phyloP scores from a whole-genome alignment of 53 echinoderm and acorn worm species.

The Mesocentrotus franciscanus region DNA sequence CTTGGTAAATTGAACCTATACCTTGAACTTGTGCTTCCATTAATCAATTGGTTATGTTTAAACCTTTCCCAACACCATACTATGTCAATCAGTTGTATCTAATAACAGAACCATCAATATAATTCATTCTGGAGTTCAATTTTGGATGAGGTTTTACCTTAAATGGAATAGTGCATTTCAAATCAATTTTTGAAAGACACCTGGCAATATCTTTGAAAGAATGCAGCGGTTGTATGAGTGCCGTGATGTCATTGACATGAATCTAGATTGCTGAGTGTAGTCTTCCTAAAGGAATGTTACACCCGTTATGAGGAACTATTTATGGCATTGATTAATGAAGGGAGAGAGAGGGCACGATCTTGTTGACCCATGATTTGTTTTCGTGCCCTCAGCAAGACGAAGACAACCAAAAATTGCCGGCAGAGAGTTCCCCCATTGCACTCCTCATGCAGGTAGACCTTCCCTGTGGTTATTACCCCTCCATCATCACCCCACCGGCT shows the following conservation, averaged over 20 bases:
- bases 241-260: slow-evolving; percentile 24
- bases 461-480: slow-evolving; percentile 48
- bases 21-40: neutral
- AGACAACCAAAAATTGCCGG: neutral
- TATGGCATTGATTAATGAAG: slow-evolving; percentile 54
- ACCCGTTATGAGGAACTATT: slow-evolving; percentile 38
- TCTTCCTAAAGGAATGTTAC: slow-evolving; percentile 1
- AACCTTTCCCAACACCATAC: neutral
- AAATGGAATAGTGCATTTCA: neutral
- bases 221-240: neutral
- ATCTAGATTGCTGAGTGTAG: neutral
- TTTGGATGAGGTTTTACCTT: neutral
- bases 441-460: neutral
- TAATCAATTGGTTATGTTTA: neutral
- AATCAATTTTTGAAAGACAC: slow-evolving; percentile 15
- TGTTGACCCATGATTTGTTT: slow-evolving; percentile 51
- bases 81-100: neutral
- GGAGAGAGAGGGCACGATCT: slow-evolving; percentile 4
- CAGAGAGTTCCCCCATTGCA: neutral
- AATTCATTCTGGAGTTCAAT: neutral
- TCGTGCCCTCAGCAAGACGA: slow-evolving; percentile 38
- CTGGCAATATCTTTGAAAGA: slow-evolving; percentile 23
- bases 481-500: slow-evolving; percentile 50
- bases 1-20: neutral
- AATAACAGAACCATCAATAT: neutral